Conservation (phyloP, 2,888 invertebrate genomes). For the Troides helena region DNA sequence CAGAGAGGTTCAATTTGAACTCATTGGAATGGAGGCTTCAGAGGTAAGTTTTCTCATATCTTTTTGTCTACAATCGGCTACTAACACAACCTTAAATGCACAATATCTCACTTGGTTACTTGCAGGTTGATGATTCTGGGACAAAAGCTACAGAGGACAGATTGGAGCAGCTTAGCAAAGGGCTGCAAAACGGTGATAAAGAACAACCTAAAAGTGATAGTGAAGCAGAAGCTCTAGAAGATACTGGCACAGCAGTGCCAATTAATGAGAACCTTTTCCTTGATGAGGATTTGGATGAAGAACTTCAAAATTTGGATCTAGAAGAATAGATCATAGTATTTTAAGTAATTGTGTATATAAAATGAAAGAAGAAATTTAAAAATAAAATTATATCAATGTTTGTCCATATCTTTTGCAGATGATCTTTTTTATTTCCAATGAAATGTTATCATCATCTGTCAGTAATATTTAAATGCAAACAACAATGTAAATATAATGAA, state of each 20-base stretch:
- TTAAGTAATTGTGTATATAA: slow-evolving; percentile 25
- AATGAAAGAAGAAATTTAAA: slow-evolving; percentile 27
- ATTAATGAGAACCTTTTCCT: slow-evolving; percentile 96
- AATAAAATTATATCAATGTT: slow-evolving; percentile 23
- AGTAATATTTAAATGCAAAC: too few species aligned
- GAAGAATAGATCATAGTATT: slow-evolving; percentile 73
- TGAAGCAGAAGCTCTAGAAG: slow-evolving; percentile 47
- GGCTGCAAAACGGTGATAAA: slow-evolving; percentile 49
- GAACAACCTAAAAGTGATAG: slow-evolving; percentile 33
- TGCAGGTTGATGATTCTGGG: slow-evolving; percentile 85
- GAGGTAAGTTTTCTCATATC: slow-evolving; percentile 79
- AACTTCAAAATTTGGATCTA: slow-evolving; percentile 88
- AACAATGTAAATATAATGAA: too few species aligned
- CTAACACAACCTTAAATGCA: not conserved
- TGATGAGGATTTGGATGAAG: slow-evolving; percentile 92
- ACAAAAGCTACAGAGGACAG: slow-evolving; percentile 86
- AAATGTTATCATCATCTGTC: too few species aligned
- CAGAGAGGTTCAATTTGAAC: slow-evolving; percentile 88
- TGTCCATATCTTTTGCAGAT: slow-evolving; percentile 30
- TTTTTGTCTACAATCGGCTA: not conserved
- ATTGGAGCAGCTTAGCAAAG: slow-evolving; percentile 70
- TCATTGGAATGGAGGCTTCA: slow-evolving; percentile 85
- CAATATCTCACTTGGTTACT: not conserved
- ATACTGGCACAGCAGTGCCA: slow-evolving; percentile 82
- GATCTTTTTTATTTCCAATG: too few species aligned